Conservation (phyloP, 1,140 invertebrate species). For the Bombus sylvicola region DNA sequence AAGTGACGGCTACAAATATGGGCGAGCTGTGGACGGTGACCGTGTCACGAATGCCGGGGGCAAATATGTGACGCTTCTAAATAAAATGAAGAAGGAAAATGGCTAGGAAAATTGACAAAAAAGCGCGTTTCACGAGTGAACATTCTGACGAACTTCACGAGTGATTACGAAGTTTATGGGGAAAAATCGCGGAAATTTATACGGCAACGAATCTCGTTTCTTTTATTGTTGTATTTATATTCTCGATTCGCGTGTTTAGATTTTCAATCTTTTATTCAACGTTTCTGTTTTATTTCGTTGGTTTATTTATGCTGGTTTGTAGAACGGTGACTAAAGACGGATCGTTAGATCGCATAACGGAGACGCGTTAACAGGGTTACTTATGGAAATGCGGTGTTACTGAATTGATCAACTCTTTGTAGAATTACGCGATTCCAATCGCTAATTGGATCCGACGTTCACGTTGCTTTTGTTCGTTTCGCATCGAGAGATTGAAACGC, state of each 20-base stretch:
- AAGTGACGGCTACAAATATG: constrained; percentile 34
- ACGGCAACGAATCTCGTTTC: background rate
- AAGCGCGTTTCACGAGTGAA: background rate
- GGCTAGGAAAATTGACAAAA: background rate
- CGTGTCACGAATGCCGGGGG: background rate
- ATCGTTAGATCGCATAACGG: background rate
- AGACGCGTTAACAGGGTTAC: background rate
- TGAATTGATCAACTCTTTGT: constrained; percentile 21
- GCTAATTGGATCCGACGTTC: constrained; percentile 8
- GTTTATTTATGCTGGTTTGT: background rate
- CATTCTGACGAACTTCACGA: background rate
- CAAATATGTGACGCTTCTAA: background rate
- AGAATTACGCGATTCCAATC: background rate
- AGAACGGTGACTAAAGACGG: background rate
- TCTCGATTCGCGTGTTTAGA: background rate
- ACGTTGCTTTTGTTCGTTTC: background rate
- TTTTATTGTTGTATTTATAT: background rate
- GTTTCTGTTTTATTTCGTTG: background rate
- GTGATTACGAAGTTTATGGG: background rate
- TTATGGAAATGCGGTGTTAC: constrained; percentile 14
- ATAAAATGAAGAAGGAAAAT: background rate
- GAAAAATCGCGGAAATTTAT: background rate
- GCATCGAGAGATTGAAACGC: background rate
- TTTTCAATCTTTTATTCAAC: background rate
- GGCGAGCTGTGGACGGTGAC: constrained; percentile 3